Conservation (phyloP, 2,888 invertebrate species). For the Allophyes oxyacanthae region DNA sequence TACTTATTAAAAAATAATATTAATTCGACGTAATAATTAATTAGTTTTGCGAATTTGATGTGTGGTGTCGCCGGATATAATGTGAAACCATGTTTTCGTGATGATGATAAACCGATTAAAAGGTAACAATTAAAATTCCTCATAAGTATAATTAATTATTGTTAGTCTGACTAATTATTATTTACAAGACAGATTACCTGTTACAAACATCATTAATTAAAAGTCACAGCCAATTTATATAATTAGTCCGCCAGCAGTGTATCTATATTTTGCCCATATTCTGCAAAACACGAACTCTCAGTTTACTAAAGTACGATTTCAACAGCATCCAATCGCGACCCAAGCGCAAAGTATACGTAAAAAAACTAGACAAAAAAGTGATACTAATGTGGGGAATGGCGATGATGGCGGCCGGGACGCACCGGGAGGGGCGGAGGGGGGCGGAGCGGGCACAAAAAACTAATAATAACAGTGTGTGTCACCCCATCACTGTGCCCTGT, state of each 20-base stretch:
- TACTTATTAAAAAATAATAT: slow-evolving; percentile 54
- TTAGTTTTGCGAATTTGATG: slow-evolving; percentile 40
- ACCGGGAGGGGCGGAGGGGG: slow-evolving; percentile 70
- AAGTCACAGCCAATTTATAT: slow-evolving; percentile 26
- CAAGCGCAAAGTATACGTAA: slow-evolving; percentile 63
- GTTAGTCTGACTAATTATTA: slow-evolving; percentile 7
- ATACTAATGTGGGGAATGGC: slow-evolving; percentile 82
- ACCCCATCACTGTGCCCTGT: slow-evolving; percentile 83
- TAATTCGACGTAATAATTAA: slow-evolving; percentile 52
- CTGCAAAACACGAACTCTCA: slow-evolving; percentile 18
- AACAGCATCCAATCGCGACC: slow-evolving; percentile 37
- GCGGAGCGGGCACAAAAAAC: slow-evolving; percentile 85
- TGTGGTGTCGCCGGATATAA: slow-evolving; percentile 35
- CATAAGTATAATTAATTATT: slow-evolving; percentile 3
- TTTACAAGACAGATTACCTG: slow-evolving; percentile 16
- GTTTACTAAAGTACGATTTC: slow-evolving; percentile 6
- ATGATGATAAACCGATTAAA: slow-evolving; percentile 16
- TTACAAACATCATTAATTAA: slow-evolving; percentile 8
- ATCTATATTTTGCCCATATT: slow-evolving; percentile 22
- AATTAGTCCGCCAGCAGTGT: slow-evolving; percentile 13
- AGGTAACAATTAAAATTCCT: slow-evolving; percentile 37
- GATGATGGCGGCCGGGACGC: slow-evolving; percentile 82
- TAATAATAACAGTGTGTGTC: slow-evolving; percentile 87
- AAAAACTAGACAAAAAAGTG: slow-evolving; percentile 77
- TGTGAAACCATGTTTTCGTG: slow-evolving; percentile 24